Percentiles rank a stretch among this genome's conserved stretches.
These are phyloP conservation scores for Meta bourneti DNA, from an alignment of 2,888 invertebrate species.

Conservation along the genomic window DNA sequence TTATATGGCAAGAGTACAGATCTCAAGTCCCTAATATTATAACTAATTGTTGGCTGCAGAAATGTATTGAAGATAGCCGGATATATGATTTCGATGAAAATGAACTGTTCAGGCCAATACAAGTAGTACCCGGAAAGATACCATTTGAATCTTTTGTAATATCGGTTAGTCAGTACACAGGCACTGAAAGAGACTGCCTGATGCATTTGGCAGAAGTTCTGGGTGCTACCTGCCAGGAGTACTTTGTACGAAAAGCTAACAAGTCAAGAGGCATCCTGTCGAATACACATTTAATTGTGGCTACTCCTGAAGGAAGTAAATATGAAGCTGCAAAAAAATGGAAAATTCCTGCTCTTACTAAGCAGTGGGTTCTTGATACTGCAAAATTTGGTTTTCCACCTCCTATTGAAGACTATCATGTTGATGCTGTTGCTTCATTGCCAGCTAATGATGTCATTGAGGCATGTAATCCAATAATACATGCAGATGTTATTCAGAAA, in stretches of 20 bases:
- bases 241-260: slow-evolving; percentile 85
- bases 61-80: slow-evolving; percentile 80
- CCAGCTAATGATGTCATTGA: no score
- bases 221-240: slow-evolving; percentile 88
- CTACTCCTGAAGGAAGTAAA: slow-evolving; percentile 86
- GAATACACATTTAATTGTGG: slow-evolving; percentile 91
- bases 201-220: slow-evolving; percentile 86
- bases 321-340: slow-evolving; percentile 93
- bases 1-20: slow-evolving; percentile 81
- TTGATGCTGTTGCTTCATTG: slow-evolving; percentile 73
- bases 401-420: slow-evolving; percentile 80
- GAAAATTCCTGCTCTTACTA: slow-evolving; percentile 89
- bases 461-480: neutral
- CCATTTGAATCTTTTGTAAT: slow-evolving; percentile 87
- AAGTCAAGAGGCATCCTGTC: slow-evolving; percentile 83
- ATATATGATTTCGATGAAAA: slow-evolving; percentile 79
- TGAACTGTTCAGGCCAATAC: slow-evolving; percentile 81
- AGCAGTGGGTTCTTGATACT: slow-evolving; percentile 89
- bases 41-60: slow-evolving; percentile 86
- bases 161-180: slow-evolving; percentile 89
- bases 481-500: neutral
- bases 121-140: slow-evolving; percentile 80
- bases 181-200: slow-evolving; percentile 88
- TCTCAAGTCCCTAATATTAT: slow-evolving; percentile 84
- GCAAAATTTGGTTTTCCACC: slow-evolving; percentile 83